Base-by-base conservation (phyloP, 2,888 invertebrate species). In the Chymomyza caudatula region DNA sequence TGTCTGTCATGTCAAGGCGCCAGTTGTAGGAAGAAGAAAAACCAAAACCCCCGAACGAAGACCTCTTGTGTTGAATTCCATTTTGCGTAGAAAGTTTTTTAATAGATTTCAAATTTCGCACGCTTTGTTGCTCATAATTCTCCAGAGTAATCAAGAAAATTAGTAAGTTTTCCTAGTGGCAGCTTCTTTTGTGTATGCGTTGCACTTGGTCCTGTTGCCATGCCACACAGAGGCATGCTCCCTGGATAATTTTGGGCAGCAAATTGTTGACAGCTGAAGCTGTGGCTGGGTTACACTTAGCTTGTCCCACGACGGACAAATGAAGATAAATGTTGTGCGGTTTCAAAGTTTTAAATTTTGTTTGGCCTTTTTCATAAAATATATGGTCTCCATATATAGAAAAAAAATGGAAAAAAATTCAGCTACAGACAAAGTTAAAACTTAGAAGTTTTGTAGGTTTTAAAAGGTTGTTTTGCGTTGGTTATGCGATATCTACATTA, bases 81-180 rank as follows among this genome's bases (percentile, higher is more conserved):
- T 51, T 11, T 51, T 3, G 49, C 22, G 49, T 11, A 23, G 15
- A 19, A 11, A 55, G 17, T 86, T 86, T 86, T 82, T 79, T 85
- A 82, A 82, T 82, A 82, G 86, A 82, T 82, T 86, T 82, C 75
- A 85, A 78, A 74, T 72, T 76, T 65, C 37, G 42, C 56, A 47
- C 63, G 11, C 55, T 60, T 57, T 60, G 57, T 60, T 60, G 58
- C 42, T 47, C 52, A 65, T 60, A 68, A 83, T 77, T 72, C 82
- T 79, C 82, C 51, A 71, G 86, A 82, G 82, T 82, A 82, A 82
- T 82, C 82, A 82, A 85, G 86, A 73, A 86, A 82, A 82, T 82
- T 86, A 82, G 86, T 81, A 65, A 67, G 69, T 73, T 78, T 78
- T 73, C 65, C 54, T 67, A 29, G 65, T 56, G 66, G 19, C 52